Conservation (phyloP, 1,140 invertebrate species). For the Drosophila albomicans region DNA sequence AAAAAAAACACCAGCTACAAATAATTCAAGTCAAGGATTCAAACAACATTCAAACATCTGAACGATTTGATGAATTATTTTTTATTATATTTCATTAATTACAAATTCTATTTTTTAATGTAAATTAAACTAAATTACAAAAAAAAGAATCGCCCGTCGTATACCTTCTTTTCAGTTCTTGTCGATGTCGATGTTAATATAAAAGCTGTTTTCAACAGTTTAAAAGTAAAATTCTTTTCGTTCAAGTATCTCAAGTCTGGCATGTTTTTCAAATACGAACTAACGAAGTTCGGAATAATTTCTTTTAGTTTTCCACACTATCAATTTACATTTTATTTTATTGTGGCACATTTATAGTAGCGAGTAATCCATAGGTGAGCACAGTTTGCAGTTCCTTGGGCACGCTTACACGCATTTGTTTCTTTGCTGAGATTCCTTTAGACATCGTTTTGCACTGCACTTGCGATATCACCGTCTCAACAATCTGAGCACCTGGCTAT, state of each 20-base stretch:
- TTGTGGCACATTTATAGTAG: background rate
- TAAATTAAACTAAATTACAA: conserved; percentile 82
- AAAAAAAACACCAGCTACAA: conserved; percentile 56
- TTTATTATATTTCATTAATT: conserved; percentile 79
- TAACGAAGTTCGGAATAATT: no score
- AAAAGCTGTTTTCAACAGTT: background rate
- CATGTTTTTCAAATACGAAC: no score
- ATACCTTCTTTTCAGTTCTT: background rate
- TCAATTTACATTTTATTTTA: no score
- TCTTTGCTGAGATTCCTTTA: background rate
- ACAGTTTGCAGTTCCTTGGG: background rate
- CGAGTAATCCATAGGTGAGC: background rate
- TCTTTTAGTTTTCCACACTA: no score
- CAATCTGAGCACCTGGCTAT: background rate
- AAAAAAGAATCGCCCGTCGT: conserved; percentile 32
- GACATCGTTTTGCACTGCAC: background rate
- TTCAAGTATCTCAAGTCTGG: no score
- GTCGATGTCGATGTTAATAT: no score
- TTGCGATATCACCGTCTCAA: background rate
- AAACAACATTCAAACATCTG: conserved; percentile 71
- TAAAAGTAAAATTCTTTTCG: background rate
- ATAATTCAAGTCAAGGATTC: conserved; percentile 73
- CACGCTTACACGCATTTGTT: background rate
- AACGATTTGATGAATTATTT: conserved; percentile 70
- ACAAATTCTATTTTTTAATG: conserved; percentile 82